Evolutionary conservation across 1,140 invertebrate genomes (phyloP).

Genomic region (Drosophila suzukii): DNA sequence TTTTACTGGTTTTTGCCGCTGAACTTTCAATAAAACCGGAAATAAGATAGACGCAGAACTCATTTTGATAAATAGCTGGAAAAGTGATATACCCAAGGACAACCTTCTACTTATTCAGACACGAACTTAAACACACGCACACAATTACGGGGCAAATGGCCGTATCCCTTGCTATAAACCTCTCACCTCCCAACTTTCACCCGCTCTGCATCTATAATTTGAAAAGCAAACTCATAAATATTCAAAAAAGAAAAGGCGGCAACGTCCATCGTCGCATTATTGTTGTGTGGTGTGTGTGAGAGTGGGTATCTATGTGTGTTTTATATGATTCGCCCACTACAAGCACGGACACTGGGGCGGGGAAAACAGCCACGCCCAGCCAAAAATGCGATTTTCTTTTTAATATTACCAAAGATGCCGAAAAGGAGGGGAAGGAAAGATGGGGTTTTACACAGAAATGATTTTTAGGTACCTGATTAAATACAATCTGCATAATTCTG

Average conservation of each 20-base stretch:
- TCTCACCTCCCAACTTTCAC: constrained; percentile 5
- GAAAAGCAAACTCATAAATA: constrained; percentile 82
- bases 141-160: constrained; percentile 18
- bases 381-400: constrained; percentile 80
- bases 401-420: constrained; percentile 59
- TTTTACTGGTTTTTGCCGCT: constrained; percentile 14
- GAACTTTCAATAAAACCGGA: constrained; percentile 36
- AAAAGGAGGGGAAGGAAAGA: background rate
- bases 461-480: no score
- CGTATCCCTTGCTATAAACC: constrained; percentile 29
- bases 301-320: constrained; percentile 37
- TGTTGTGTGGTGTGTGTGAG: constrained; percentile 28
- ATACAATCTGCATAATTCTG: no score
- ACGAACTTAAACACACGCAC: background rate
- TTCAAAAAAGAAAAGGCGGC: constrained; percentile 68
- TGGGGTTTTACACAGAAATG: background rate
- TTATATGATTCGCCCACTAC: constrained; percentile 65
- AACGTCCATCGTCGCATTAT: constrained; percentile 40
- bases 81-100: constrained; percentile 29
- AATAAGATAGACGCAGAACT: constrained; percentile 36
- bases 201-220: constrained; percentile 76
- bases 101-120: background rate
- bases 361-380: constrained; percentile 59
- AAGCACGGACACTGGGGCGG: constrained; percentile 23
- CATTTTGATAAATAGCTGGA: constrained; percentile 51